Evolutionary conservation across 2,113 vertebrate species (phyloP).

Genomic region (Dicerorhinus sumatrensis): DNA sequence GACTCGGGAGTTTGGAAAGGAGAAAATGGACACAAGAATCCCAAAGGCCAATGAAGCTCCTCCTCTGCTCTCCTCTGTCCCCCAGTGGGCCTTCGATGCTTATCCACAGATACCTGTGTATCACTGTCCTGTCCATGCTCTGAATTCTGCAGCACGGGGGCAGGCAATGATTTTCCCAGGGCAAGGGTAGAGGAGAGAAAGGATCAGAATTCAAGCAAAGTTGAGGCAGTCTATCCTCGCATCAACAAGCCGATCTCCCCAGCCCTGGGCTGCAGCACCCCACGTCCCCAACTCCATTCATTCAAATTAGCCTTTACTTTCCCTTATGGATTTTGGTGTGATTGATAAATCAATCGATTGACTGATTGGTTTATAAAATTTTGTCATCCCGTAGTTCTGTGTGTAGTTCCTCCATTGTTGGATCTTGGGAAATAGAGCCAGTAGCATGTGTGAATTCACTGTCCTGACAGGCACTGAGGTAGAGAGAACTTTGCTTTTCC

Average conservation of each 20-base stretch:
- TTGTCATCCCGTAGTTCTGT: fast-evolving
- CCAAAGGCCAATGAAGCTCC: neutral
- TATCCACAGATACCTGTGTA: neutral
- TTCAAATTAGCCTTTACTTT: neutral
- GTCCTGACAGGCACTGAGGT: neutral
- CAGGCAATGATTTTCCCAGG: neutral
- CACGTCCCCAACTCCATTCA: neutral
- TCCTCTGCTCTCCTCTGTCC: too few relatives aligned
- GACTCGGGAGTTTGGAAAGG: neutral
- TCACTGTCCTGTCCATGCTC: neutral
- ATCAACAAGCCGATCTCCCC: neutral
- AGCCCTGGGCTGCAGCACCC: neutral
- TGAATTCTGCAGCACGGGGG: too few relatives aligned
- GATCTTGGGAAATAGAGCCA: neutral
- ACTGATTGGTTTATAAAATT: neutral
- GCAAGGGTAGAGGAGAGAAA: neutral
- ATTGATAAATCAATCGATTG: too few relatives aligned
- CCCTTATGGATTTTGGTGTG: neutral
- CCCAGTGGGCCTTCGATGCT: neutral
- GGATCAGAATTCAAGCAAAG: neutral
- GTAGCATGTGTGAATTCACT: neutral
- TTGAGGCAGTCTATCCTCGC: neutral
- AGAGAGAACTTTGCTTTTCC: neutral
- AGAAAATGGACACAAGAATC: neutral
- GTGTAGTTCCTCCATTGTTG: neutral